Base-by-base conservation (phyloP, 2,888 invertebrate genomes). In the Marasmarcha lunaedactyla region DNA sequence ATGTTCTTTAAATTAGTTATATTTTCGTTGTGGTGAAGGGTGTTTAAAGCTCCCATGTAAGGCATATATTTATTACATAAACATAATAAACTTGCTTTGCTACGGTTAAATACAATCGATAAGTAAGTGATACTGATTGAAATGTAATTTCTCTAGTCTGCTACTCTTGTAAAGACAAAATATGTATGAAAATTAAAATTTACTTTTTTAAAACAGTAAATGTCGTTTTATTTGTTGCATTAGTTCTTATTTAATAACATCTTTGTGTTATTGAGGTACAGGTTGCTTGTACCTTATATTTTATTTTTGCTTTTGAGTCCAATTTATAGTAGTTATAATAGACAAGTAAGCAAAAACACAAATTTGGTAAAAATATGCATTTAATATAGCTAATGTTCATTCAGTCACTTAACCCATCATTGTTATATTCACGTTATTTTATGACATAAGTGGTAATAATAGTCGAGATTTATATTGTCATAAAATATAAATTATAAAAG, bases 61-160 rank as follows among this genome's bases (percentile, higher is more conserved):
- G 50, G 47, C 51, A 51, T 52, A 48, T 55, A 54, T 57, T 56
- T 58, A 56, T 57, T 54, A 52, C 20, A 55, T 39, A 45, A 43
- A 41, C 42, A 27, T 36, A 46, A 46, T 57, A 49, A 54, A 60
- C 59, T 20, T 65, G 71, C 69, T 70, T 71, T 57, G 72, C 67
- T 67, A 58, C 56, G 56, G 57, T 55, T 51, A 47, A 45, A 57
- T 30, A 56, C 60, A 59, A 62, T 69, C 61, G 63, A 60, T 59
- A 59, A 63, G 54, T 67, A 63, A 63, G 14, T n/a, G n/a, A 34
- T 5, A 67, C 67, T 66, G 60, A 65, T 74, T 72, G 61, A 71
- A 71, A 69, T 72, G 73, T 76, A 77, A 71, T 65, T 71, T 72
- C 69, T 83, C 83, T 83, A 83, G 83, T 83, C 83, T 81, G 70